Percentiles rank a stretch among this genome's conserved stretches.
These are phyloP conservation scores for Campylomormyrus tamandua DNA, from an alignment of 2,113 vertebrate species.

Conservation along the genomic window DNA sequence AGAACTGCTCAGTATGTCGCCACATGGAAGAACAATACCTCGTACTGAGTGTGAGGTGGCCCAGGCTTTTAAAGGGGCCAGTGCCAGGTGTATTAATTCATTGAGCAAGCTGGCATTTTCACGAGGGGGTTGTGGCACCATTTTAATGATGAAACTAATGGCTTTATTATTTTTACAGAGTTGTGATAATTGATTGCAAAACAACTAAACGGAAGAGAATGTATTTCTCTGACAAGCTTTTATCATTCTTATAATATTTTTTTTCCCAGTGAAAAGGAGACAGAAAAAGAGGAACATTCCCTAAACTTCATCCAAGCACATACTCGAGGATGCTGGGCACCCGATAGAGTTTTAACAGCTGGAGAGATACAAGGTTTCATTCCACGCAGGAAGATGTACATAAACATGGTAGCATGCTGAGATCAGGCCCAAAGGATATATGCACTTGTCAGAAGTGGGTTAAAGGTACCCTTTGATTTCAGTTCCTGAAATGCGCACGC, in stretches of 20 bases:
- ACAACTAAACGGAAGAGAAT: neutral
- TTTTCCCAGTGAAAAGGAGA: neutral
- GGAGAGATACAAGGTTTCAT: neutral
- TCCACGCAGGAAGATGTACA: neutral
- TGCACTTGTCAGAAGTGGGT: neutral
- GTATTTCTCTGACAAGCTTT: neutral
- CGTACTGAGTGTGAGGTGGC: too few relatives aligned
- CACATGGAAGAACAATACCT: too few relatives aligned
- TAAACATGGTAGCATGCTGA: conserved; percentile 1
- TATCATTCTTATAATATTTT: neutral
- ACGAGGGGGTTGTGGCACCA: neutral
- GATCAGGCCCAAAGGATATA: neutral
- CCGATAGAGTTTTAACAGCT: neutral
- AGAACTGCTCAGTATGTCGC: too few relatives aligned
- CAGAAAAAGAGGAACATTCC: neutral
- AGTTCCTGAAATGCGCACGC: neutral
- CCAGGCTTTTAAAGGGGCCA: too few relatives aligned
- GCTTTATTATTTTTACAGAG: neutral
- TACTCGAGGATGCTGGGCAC: neutral
- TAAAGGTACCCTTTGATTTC: neutral
- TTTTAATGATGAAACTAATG: neutral
- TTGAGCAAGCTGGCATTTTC: too few relatives aligned
- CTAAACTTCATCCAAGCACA: neutral
- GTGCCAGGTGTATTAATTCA: too few relatives aligned
- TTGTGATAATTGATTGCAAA: neutral